Evolutionary conservation across 1,140 invertebrate genomes (phyloP), one percentile per base, ranked within the genome.

Genomic region (Tetranychus urticae): DNA sequence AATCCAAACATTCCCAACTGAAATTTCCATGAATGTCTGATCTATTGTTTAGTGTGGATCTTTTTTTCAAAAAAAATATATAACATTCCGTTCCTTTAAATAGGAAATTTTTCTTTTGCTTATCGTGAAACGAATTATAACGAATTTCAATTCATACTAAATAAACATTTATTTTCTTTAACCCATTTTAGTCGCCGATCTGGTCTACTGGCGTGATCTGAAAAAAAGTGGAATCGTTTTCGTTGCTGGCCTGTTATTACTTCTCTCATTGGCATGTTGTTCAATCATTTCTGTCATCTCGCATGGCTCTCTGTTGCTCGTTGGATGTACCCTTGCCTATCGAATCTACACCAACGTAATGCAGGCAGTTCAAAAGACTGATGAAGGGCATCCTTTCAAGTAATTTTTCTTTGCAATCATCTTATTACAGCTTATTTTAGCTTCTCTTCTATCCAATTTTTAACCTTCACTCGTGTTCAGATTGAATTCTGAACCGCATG

Each of bases 381-480:
- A 85, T 67, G 90, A 94, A 70, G 88, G 88, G 71, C 89, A 97
- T 75, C 91, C 93, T 62, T 97, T 97, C 82, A 90, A 93, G 88
- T 91, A 73, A 82, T 80, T 77, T 42, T 35, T 52, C 31, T 52
- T n/a, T 42, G 0, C 39, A 42, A 52, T 52, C 14, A 47, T 59
- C 13, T 45, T 61, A 46, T 23, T 39, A 34, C 34, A 61, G 14
- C 39, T 10, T 10, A 5, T 42, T 42, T 42, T 42, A 42, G 5
- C 5, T 10, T 42, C 5, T 42, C 36, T 54, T 61, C 55, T 23
- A 58, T 39, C 5, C 59, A 23, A 13, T 13, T 4, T 52, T 45
- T 10, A 35, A 31, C 45, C 36, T 37, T 5, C 35, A 33, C 23
- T 36, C n/a, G 1, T n/a, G 13, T 50, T 39, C 23, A 35, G 31